A percentile compares a stretch with the other conserved stretches of the same genome.
phyloP scores from a whole-genome alignment of 1,140 invertebrate species.

The Solenopsis fugax region DNA sequence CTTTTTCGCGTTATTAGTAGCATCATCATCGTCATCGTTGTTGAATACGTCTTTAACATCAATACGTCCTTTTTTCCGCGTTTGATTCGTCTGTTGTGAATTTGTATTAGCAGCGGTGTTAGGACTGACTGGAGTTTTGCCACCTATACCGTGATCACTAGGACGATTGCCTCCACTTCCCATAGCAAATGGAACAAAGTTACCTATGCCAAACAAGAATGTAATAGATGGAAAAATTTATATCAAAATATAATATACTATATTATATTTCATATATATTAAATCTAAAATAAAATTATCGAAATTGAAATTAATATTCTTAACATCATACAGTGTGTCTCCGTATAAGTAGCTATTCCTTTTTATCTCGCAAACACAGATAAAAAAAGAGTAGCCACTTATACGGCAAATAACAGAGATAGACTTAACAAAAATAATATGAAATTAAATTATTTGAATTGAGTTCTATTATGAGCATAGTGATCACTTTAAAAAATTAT shows the following conservation, averaged over 20 bases:
- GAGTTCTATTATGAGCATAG: no score
- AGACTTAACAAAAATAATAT: no score
- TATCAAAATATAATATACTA: neutral
- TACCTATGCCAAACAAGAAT: slow-evolving; percentile 78
- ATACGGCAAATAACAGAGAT: no score
- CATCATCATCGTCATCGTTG: slow-evolving; percentile 95
- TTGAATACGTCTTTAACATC: slow-evolving; percentile 97
- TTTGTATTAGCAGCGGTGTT: slow-evolving; percentile 74
- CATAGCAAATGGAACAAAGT: slow-evolving; percentile 86
- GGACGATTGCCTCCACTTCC: slow-evolving; percentile 79
- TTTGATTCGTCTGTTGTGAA: slow-evolving; percentile 78
- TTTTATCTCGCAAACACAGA: no score
- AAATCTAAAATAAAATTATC: slow-evolving; percentile 9
- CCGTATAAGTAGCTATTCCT: no score
- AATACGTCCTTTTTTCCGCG: slow-evolving; percentile 91
- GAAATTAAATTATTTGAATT: no score
- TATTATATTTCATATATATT: neutral
- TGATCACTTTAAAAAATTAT: no score
- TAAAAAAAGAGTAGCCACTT: no score
- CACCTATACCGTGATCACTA: slow-evolving; percentile 81
- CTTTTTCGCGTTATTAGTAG: slow-evolving; percentile 90
- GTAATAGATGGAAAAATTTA: neutral
- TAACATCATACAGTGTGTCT: neutral
- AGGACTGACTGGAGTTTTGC: slow-evolving; percentile 85
- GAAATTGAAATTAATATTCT: neutral